Evolutionary conservation across 1,140 invertebrate genomes (phyloP), one percentile per base, ranked within the genome.

Genomic region (Agrypnia vestita): DNA sequence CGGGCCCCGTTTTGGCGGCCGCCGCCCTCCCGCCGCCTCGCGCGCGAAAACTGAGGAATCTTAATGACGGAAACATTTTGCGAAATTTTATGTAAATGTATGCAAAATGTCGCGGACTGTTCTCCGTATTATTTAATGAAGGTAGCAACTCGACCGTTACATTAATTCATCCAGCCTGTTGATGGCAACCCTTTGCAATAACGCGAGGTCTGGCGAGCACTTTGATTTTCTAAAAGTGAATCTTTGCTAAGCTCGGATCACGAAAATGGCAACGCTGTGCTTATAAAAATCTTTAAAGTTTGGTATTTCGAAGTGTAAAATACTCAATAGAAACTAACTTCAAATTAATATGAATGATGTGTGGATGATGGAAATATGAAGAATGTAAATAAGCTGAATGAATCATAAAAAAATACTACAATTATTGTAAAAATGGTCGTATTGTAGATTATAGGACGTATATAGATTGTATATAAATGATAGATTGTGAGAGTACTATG

Each of bases 61-160:
- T 59, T 75, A 61, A 61, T 75, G 55, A 75, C 15, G 55, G 76
- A 64, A 74, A 64, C 71, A 74, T 81, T 81, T 78, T 81, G 56
- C 76, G 67, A 71, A 78, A 73, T 79, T 79, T 79, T 71, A 82
- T 82, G 80, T 73, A 82, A 82, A 82, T 79, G 73, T 82, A 82
- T 82, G 80, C 80, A 79, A 82, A 82, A 76, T 75, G 72, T 55
- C 71, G 72, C 71, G 79, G 79, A 76, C 79, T 80, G 79, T 55
- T 80, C 55, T 71, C 53, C 76, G 77, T 82, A 81, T 78, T 76
- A 81, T 81, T 81, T 81, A 82, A 82, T 82, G 80, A 79, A 79
- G 61, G 80, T 19, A 12, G 47, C 35, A 17, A 25, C 35, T 53
- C 19, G 51, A n/a, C 79, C 73, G 46, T 76, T 44, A 76, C 49